A percentile compares a stretch with the other conserved stretches of the same genome.
Conservation (phyloP, 2,797 vertebrate species). For the Hylomyscus alleni region DNA sequence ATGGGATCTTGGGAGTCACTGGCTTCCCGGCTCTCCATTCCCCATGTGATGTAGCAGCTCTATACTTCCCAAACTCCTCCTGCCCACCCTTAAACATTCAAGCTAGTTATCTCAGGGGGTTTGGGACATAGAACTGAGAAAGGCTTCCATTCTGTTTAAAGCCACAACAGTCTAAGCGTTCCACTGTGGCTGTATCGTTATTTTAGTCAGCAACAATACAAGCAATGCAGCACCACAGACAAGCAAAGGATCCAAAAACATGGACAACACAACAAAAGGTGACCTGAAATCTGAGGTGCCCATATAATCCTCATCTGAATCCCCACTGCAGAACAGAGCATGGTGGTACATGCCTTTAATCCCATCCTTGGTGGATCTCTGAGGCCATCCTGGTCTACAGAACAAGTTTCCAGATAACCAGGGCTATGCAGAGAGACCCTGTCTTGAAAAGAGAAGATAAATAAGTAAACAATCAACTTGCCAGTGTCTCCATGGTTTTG, state of each 20-base stretch:
- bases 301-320: background rate
- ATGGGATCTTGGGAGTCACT: background rate
- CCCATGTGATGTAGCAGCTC: background rate
- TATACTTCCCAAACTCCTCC: background rate
- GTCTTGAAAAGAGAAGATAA: background rate
- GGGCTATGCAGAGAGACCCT: background rate
- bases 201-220: background rate
- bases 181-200: background rate
- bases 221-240: background rate
- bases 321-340: no score
- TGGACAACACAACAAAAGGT: background rate
- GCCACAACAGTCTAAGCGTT: background rate
- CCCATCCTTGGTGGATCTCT: background rate
- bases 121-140: background rate
- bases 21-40: background rate
- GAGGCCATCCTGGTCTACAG: background rate
- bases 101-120: background rate
- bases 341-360: background rate
- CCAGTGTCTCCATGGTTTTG: background rate
- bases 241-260: background rate
- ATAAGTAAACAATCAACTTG: background rate
- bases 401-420: background rate
- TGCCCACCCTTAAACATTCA: background rate
- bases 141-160: background rate
- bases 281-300: background rate